Base-by-base conservation (phyloP, 2,797 vertebrate species). In the Acrossocheilus wenchowensis region DNA sequence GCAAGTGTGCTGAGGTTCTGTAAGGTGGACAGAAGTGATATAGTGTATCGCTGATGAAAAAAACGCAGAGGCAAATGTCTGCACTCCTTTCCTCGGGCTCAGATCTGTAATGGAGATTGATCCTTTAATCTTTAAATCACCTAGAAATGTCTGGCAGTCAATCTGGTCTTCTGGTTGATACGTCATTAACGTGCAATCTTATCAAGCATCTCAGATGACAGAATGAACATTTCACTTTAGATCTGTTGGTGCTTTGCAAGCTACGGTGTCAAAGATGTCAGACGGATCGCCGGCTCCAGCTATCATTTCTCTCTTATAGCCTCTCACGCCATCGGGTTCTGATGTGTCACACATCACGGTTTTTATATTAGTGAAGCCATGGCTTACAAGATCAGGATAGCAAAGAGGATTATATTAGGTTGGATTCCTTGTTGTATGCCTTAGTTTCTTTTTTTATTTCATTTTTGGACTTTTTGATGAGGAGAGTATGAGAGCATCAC, bases 51-150 rank as follows among this genome's bases (percentile, higher is more conserved):
- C 26, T 86, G 71, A 84, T 84, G 88, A 84, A 69, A 83, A 88
- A 87, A 84, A 82, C 36, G 73, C 50, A 74, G 30, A 71, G 77
- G 83, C 60, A 81, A 60, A 72, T 69, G 36, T 62, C 68, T 86
- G 43, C 50, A 12, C 73, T 82, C 21, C 60, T 73, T 84, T 77
- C 45, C 69, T 75, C 77, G 11, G 72, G 78, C 54, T 26, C 66
- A 78, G 81, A 78, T 84, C 89, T 82, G 85, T 81, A 86, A 86
- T 82, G 74, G 82, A 88, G 82, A 89, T 89, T 79, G 89, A 90
- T 89, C 81, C 81, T 83, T 54, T 86, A 80, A 88, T 90, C 89
- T 82, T 78, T 82, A 90, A 87, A 90, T 87, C 85, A 85, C 68
- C 45, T 77, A 64, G 57, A 78, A 78, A 86, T 72, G 79, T 68